These are phyloP conservation scores for Dendrophyllia cribrosa DNA, from an alignment of 64 coral and sea anemone species.

Conservation along the genomic window DNA sequence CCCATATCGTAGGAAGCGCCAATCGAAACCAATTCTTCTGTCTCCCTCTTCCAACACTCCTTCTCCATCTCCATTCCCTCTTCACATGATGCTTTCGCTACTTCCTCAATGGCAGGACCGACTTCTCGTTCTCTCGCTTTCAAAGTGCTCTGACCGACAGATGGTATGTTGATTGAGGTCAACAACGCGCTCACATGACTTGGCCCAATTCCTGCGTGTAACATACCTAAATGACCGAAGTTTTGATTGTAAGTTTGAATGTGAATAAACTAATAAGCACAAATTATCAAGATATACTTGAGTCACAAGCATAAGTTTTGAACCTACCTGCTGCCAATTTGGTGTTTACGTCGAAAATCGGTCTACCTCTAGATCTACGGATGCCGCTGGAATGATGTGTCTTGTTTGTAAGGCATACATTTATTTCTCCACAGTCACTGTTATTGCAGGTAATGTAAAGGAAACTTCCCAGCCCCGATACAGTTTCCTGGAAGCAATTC, in stretches of 20 bases:
- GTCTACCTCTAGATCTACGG: neutral
- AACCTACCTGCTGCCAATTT: conserved; percentile 44
- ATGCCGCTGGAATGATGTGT: conserved; percentile 28
- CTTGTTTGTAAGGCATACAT: conserved; percentile 37
- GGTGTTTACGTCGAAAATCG: conserved; percentile 32
- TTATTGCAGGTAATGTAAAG: conserved; percentile 41
- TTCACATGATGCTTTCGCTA: conserved; percentile 35
- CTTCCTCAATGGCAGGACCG: conserved; percentile 18
- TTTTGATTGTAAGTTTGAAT: no score
- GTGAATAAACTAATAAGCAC: neutral
- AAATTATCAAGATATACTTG: neutral
- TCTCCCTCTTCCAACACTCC: neutral
- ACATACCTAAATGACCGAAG: no score
- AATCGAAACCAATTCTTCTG: neutral
- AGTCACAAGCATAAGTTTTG: no score
- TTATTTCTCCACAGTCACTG: conserved; percentile 26
- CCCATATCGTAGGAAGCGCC: conserved; percentile 2
- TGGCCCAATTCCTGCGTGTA: conserved; percentile 63
- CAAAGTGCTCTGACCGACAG: conserved; percentile 9
- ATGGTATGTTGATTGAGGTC: conserved; percentile 51
- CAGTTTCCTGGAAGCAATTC: conserved; percentile 34
- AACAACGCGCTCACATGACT: conserved; percentile 52
- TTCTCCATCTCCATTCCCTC: neutral
- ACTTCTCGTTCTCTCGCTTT: conserved; percentile 16
- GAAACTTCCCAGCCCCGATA: conserved; percentile 39